Conservation (phyloP, 30 jellyfish, hydroid and myxozoan species). For the Hydractinia symbiolongicarpus region DNA sequence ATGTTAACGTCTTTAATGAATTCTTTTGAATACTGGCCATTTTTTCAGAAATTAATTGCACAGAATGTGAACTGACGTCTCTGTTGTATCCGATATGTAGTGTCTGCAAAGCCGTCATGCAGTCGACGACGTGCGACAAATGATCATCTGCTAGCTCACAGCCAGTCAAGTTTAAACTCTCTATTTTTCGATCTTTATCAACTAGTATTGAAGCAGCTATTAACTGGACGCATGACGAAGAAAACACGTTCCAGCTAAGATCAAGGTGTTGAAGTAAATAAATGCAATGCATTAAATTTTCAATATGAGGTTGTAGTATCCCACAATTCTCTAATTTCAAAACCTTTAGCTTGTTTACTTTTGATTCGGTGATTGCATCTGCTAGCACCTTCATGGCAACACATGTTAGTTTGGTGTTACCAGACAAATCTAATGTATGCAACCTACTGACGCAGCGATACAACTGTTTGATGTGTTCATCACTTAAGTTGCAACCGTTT, state of each 20-base stretch:
- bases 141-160: conserved; percentile 12
- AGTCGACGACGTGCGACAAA: not conserved
- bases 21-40: not conserved
- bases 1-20: not conserved
- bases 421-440: conserved; percentile 6
- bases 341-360: not conserved
- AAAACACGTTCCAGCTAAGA: conserved; percentile 8
- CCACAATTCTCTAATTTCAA: not conserved
- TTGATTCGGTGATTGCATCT: not conserved
- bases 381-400: conserved; percentile 4
- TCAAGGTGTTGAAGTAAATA: not conserved
- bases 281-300: not conserved
- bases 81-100: not conserved
- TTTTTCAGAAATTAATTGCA: conserved; percentile 1
- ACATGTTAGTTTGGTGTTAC: not conserved
- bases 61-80: not conserved
- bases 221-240: not conserved
- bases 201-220: not conserved
- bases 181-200: not conserved
- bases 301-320: not conserved
- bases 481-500: conserved; percentile 8
- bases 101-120: not conserved
- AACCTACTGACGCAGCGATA: not conserved
- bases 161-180: not conserved
- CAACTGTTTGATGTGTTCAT: not conserved